Base-by-base conservation (phyloP, 2,888 invertebrate genomes). In the Agrilus biguttatus region DNA sequence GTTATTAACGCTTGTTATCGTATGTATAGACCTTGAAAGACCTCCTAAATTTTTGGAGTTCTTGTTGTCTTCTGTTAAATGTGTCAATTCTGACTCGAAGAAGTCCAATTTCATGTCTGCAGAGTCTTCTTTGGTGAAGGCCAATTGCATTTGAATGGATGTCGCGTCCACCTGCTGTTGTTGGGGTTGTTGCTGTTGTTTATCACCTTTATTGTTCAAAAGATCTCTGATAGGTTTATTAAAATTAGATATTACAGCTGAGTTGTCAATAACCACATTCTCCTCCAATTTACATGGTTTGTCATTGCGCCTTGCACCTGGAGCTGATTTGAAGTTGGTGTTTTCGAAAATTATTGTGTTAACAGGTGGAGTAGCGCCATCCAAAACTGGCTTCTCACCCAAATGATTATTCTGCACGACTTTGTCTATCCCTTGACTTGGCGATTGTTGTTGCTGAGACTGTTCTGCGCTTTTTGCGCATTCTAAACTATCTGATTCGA, bases 91-190 rank as follows among this genome's bases (percentile, higher is more conserved):
- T 14, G 85, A 80, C 58, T 90, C 89, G 63, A 92, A 92, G 62
- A 93, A 93, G 64, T 91, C 90, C 43, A 93, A 70, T 65, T 91
- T 91, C 77, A 92, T 87, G 58, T 90, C 90, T 21, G 81, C 80
- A 19, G 77, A 80, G 57, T 88, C 86, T 61, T 88, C 87, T 45
- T 73, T 68, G 53, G 78, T 77, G 55, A 84, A 86, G 1, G 78
- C 70, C 61, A 86, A 74, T n/a, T 79, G 81, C 57, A 87, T 69
- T 45, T 70, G 71, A 37, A 71, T 69, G 21, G 44, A 45, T 8
- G 39, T 19, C 5, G 45, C 37, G 12, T 48, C 48, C 1, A 46
- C 8, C 14, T 47, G 43, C 37, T 49, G 46, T 14, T 47, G 44
- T 19, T 14, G 17, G 2, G 48, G 19, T 0, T 63, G 57, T 40